A percentile compares a stretch with the other conserved stretches of the same genome.
These are phyloP conservation scores for Ramphastos sulfuratus DNA, from an alignment of 2,113 vertebrate genomes.

Conservation along the genomic window DNA sequence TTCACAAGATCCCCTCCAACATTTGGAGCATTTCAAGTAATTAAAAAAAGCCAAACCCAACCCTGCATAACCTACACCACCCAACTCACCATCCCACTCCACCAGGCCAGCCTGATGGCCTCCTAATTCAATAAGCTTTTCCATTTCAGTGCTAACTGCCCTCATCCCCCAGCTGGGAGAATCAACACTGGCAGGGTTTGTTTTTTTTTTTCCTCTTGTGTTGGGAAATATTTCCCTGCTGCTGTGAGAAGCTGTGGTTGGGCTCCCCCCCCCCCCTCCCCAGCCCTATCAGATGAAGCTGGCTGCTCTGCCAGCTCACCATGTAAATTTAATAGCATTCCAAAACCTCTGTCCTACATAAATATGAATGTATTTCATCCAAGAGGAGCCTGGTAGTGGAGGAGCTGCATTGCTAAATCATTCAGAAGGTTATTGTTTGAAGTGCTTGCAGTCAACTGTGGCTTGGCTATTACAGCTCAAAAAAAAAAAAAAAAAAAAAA, in stretches of 20 bases:
- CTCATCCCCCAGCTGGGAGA: not conserved
- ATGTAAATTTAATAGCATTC: constrained; percentile 60
- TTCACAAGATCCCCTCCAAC: not conserved
- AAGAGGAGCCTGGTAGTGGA: constrained; percentile 8
- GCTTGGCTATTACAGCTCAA: constrained; percentile 18
- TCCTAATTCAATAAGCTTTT: not conserved
- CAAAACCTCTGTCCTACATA: constrained; percentile 36
- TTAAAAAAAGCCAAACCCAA: not conserved
- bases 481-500: not conserved
- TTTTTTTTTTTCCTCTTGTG: not conserved
- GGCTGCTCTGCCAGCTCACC: constrained; percentile 10
- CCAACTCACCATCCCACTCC: not conserved
- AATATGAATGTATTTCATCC: constrained; percentile 20
- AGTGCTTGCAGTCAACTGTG: not conserved
- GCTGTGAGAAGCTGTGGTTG: not conserved
- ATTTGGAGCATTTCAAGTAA: not conserved
- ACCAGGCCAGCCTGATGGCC: not conserved
- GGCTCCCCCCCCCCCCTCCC: not conserved
- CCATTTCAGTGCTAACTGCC: not conserved
- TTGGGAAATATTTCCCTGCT: not conserved
- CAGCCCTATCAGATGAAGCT: not conserved
- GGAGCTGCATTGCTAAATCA: constrained; percentile 39
- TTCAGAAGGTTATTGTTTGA: constrained; percentile 46
- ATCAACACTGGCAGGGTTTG: not conserved
- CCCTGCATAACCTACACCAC: not conserved